Evolutionary conservation across 53 echinoderm and acorn worm genomes (phyloP).

Genomic region (Echinometra lucunter): DNA sequence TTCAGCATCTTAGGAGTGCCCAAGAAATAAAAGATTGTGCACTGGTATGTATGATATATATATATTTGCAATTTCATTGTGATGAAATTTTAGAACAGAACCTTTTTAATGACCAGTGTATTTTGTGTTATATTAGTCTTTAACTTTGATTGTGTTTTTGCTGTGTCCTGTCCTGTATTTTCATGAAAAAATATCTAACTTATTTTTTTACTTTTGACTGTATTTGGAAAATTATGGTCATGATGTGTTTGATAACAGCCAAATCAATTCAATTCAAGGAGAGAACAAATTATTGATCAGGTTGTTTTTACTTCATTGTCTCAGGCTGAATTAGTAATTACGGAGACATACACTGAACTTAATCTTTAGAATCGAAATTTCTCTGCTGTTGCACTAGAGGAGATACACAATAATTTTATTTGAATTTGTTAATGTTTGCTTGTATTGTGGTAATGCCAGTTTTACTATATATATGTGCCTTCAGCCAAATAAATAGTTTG

Average conservation of each 20-base stretch:
- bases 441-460: no score
- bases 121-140: no score
- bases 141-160: background rate
- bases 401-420: no score
- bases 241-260: background rate
- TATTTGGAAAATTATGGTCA: background rate
- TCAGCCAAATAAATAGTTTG: no score
- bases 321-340: background rate
- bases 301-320: background rate
- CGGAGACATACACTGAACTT: background rate
- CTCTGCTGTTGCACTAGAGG: no score
- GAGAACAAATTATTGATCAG: background rate
- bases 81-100: no score
- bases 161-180: background rate
- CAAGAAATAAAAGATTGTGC: constrained; percentile 70
- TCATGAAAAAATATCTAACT: background rate
- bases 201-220: background rate
- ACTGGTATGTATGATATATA: constrained; percentile 67
- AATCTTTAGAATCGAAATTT: background rate
- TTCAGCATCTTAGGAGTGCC: constrained; percentile 79
- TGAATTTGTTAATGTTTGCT: no score
- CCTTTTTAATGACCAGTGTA: no score
- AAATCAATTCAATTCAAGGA: background rate
- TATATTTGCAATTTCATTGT: background rate
- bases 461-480: no score